A percentile compares a stretch with the other conserved stretches of the same genome.
Evolutionary conservation across 2,888 invertebrate genomes (phyloP).

Genomic region (Mythimna albipuncta): DNA sequence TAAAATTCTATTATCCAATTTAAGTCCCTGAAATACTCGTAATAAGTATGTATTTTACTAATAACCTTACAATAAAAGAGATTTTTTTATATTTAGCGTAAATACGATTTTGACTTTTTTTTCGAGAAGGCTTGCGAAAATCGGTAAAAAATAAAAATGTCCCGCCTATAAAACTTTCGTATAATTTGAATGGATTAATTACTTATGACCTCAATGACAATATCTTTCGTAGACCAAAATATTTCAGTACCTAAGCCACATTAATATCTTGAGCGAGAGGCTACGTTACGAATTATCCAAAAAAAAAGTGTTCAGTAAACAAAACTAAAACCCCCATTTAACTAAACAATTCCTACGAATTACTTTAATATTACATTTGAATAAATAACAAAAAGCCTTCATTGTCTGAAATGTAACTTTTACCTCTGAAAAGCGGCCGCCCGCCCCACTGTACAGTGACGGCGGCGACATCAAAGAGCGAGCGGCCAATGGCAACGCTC

Average conservation of each 20-base stretch:
- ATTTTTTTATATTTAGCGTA: too few species aligned
- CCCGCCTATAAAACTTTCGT: too few species aligned
- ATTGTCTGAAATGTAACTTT: slow-evolving; percentile 66
- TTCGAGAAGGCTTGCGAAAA: too few species aligned
- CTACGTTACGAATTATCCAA: neutral
- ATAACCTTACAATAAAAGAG: too few species aligned
- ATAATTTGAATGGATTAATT: neutral
- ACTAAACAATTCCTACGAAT: slow-evolving; percentile 19
- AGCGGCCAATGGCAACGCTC: slow-evolving; percentile 77
- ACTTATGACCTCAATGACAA: neutral
- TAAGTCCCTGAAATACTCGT: too few species aligned
- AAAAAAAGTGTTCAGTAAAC: slow-evolving; percentile 1
- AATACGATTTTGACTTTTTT: too few species aligned
- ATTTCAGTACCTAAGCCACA: neutral
- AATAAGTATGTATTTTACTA: too few species aligned
- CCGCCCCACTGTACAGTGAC: slow-evolving; percentile 83
- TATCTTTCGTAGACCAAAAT: neutral
- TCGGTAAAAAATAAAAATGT: too few species aligned
- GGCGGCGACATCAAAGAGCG: slow-evolving; percentile 75
- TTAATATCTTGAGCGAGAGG: neutral
- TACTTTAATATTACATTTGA: slow-evolving; percentile 60
- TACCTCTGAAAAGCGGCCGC: slow-evolving; percentile 83
- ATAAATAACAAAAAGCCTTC: slow-evolving; percentile 70
- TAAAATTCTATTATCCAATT: too few species aligned
- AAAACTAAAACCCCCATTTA: slow-evolving; percentile 22